phyloP scores from a whole-genome alignment of 2,797 vertebrate genomes.

The Phalloptychus januarius region DNA sequence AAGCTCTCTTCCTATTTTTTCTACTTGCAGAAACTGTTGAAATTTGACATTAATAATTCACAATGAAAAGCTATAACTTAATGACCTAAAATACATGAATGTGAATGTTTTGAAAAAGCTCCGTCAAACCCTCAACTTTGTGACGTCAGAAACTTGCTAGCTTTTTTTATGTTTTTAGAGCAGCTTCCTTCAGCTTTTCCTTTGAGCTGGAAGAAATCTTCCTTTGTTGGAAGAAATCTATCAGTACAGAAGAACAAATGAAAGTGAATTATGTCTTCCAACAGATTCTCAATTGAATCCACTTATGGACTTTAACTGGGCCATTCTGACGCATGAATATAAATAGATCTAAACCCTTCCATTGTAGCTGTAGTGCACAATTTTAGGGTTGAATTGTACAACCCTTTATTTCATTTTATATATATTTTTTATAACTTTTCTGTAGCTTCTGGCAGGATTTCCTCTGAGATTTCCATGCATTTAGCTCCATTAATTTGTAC shows the following conservation, averaged over 20 bases:
- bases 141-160: background rate
- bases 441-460: background rate
- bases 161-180: background rate
- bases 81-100: background rate
- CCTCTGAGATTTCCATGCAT: background rate
- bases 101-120: background rate
- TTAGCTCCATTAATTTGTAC: background rate
- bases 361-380: background rate
- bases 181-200: background rate
- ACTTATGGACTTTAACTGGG: background rate
- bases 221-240: background rate
- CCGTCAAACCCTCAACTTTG: background rate
- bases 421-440: background rate
- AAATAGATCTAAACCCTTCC: background rate
- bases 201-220: background rate
- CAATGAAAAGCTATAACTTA: background rate
- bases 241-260: background rate
- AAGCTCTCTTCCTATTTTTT: background rate
- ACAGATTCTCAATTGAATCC: background rate
- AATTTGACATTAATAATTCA: background rate
- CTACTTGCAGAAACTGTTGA: background rate
- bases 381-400: background rate
- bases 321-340: background rate
- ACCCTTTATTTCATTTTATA: background rate
- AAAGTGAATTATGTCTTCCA: background rate